Evolutionary conservation across 2,888 invertebrate species (phyloP).

Genomic region (Parochlus steinenii): DNA sequence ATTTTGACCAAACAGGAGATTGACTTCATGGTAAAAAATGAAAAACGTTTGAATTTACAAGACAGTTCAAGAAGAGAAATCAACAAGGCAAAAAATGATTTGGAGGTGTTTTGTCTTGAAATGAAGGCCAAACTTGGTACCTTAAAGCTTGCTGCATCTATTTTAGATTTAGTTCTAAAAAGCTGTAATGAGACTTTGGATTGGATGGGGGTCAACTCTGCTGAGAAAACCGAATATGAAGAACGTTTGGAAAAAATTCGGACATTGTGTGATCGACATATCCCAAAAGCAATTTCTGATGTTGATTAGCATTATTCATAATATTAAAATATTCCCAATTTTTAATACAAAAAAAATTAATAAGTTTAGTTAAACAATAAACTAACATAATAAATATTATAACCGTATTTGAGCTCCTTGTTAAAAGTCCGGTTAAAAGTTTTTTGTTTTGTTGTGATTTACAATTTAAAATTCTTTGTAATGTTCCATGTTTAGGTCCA

Average conservation of each 20-base stretch:
- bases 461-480: too few relatives aligned
- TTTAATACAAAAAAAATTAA: too few relatives aligned
- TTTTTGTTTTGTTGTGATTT: too few relatives aligned
- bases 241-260: constrained; percentile 92
- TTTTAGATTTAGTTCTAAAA: constrained; percentile 63
- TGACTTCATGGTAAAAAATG: constrained; percentile 87
- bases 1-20: constrained; percentile 87
- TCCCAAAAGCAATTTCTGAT: too few relatives aligned
- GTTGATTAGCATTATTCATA: too few relatives aligned
- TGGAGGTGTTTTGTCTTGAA: constrained; percentile 88
- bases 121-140: constrained; percentile 94
- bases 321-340: too few relatives aligned
- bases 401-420: too few relatives aligned
- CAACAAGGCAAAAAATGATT: constrained; percentile 68
- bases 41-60: constrained; percentile 77
- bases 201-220: constrained; percentile 69
- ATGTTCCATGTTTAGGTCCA: too few relatives aligned
- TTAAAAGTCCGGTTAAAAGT: too few relatives aligned
- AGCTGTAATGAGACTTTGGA: constrained; percentile 81
- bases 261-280: constrained; percentile 80
- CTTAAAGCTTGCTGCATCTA: constrained; percentile 78
- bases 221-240: constrained; percentile 88
- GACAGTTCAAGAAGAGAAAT: constrained; percentile 72
- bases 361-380: too few relatives aligned
- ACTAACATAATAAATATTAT: too few relatives aligned